These are phyloP conservation scores for Leucosticte australis DNA, from an alignment of 2,113 vertebrate species.

Conservation along the genomic window DNA sequence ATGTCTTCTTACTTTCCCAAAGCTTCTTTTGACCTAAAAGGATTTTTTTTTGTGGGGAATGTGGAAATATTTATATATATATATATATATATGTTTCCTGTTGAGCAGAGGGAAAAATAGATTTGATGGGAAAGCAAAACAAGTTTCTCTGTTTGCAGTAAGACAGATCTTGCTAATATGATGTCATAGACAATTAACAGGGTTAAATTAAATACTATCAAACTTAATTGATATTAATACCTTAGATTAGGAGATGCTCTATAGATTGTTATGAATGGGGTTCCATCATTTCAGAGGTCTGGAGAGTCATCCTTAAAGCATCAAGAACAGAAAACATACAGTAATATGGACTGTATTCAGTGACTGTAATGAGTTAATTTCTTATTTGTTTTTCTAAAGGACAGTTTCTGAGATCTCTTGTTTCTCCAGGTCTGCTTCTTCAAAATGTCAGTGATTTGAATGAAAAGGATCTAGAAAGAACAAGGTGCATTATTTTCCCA, in stretches of 20 bases:
- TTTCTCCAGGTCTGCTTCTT: neutral
- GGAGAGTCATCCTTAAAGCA: neutral
- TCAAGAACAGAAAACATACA: neutral
- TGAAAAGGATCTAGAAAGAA: neutral
- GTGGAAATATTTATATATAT: neutral
- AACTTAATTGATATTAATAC: neutral
- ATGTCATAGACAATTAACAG: neutral
- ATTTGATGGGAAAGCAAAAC: neutral
- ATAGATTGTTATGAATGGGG: neutral
- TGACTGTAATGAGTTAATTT: neutral
- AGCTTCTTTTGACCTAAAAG: neutral
- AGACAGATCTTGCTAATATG: neutral
- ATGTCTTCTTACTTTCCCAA: neutral
- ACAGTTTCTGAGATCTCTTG: neutral
- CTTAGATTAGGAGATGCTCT: neutral
- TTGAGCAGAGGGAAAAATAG: neutral
- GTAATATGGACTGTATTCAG: neutral
- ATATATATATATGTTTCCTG: neutral
- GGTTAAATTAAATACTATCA: neutral
- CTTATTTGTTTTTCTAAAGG: neutral
- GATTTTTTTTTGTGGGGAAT: neutral
- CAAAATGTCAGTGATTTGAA: neutral
- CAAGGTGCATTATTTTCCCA: neutral
- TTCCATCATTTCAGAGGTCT: neutral
- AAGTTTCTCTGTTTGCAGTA: neutral